Evolutionary conservation across 2,888 invertebrate species (phyloP).

Genomic region (Heliconius charithonia): DNA sequence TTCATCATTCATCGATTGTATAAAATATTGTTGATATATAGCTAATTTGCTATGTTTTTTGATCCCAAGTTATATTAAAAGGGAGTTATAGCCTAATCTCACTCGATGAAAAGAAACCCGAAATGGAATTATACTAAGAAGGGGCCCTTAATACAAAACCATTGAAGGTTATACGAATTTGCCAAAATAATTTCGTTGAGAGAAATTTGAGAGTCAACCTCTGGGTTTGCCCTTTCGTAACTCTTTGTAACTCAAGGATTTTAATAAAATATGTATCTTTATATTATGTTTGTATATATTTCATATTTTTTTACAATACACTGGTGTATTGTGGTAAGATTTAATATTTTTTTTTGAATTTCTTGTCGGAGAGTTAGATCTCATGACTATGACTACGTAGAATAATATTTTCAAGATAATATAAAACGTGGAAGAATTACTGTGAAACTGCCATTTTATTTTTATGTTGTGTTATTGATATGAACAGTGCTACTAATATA

Average conservation of each 20-base stretch:
- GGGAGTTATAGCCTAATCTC: conserved; percentile 39
- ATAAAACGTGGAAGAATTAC: too few species aligned
- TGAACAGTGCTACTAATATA: too few species aligned
- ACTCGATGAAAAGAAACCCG: conserved; percentile 40
- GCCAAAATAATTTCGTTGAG: conserved; percentile 33
- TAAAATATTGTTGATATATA: background rate
- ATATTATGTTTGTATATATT: background rate
- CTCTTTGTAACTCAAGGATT: conserved; percentile 18
- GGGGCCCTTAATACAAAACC: conserved; percentile 37
- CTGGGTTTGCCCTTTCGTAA: conserved; percentile 17
- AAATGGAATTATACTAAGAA: conserved; percentile 40
- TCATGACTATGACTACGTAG: too few species aligned
- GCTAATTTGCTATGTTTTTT: conserved; percentile 15
- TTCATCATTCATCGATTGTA: too few species aligned
- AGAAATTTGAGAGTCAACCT: conserved; percentile 12
- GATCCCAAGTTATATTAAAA: conserved; percentile 29
- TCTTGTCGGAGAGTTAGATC: background rate
- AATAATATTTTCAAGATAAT: background rate
- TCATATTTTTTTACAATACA: background rate
- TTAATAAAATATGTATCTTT: conserved; percentile 11
- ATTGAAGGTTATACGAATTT: conserved; percentile 36
- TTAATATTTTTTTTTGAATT: background rate
- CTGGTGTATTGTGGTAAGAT: background rate
- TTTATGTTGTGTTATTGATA: too few species aligned
- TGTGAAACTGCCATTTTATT: too few species aligned